phyloP scores from a whole-genome alignment of 2,888 invertebrate species.

The Platycheirus albimanus region DNA sequence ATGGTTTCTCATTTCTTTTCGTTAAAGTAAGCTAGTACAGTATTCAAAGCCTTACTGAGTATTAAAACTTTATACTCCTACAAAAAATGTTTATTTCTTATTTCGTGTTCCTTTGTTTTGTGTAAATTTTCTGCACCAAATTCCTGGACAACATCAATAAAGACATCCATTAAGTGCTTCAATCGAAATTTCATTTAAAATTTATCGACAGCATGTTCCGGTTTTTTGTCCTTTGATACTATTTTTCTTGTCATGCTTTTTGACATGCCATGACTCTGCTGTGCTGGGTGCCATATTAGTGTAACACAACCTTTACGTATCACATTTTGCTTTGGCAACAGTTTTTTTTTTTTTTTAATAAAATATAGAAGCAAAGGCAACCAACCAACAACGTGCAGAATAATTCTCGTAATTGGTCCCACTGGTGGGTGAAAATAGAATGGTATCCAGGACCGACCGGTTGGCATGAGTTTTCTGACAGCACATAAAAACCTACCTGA shows the following conservation, averaged over 20 bases:
- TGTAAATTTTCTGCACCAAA: neutral
- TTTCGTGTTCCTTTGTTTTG: no score
- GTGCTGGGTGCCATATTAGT: neutral
- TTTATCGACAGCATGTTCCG: constrained; percentile 59
- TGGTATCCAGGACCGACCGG: neutral
- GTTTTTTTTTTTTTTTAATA: neutral
- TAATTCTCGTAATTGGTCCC: constrained; percentile 61
- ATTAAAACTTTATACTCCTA: no score
- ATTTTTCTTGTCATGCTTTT: constrained; percentile 31
- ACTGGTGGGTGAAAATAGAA: constrained; percentile 34
- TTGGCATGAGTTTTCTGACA: constrained; percentile 13
- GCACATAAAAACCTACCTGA: constrained; percentile 17
- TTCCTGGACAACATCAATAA: constrained; percentile 9
- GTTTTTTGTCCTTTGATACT: constrained; percentile 14
- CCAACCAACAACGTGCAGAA: constrained; percentile 51
- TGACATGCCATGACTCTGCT: constrained; percentile 28
- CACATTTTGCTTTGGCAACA: constrained; percentile 9
- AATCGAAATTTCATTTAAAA: constrained; percentile 70
- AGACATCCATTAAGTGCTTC: constrained; percentile 41
- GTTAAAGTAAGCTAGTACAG: no score
- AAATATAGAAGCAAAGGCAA: neutral
- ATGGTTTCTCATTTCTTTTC: no score
- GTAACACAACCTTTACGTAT: constrained; percentile 18
- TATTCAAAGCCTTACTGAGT: no score
- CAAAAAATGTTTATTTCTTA: no score